Evolutionary conservation across 2,113 vertebrate genomes (phyloP), one percentile per base, ranked within the genome.

Genomic region (Pelodiscus sinensis): DNA sequence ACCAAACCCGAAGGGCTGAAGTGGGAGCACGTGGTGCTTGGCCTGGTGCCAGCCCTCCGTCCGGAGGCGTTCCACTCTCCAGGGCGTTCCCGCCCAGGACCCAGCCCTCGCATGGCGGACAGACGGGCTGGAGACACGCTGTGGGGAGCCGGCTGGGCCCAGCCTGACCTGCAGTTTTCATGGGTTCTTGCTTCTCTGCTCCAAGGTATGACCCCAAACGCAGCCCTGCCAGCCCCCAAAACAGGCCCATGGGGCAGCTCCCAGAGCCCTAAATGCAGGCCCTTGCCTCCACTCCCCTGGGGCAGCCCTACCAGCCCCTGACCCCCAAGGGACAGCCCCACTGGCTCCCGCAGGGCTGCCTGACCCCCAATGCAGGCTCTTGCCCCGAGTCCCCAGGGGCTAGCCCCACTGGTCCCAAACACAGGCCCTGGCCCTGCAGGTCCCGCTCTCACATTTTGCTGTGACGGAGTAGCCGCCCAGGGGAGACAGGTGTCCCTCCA

Each of bases 391-490:
- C 80, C 57, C 9, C 55, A n/a, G 9, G 1, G 27, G 57, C 79
- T 75, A 52, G 56, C 14, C 55, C 79, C 71, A 81, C 71, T 21
- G 71, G 31, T 31, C n/a, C 31, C 89, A 44, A 8, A 52, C 56
- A 73, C 78, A 52, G 68, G 82, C 88, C 71, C 81, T 21, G n/a
- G 8, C 58, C 25, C 52, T 35, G 19, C 82, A 83, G 19, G 1
- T 21, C 6, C 62, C 57, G 91, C n/a, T 95, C 98, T 98, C 97
- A 99, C 98, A 99, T 96, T 98, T 98, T 92, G 98, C 98, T 1
- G 98, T 99, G 94, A 99, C 98, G 3, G 98, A 98, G 97, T 99
- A 99, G 91, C 98, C 98, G 2, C 98, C 98, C 5, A 99, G 96
- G 0, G 98, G 98, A 75, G 98, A 99, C 89, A 98, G 97, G 94